Conservation (phyloP, 2,797 vertebrate genomes). For the Poeciliopsis infans region DNA sequence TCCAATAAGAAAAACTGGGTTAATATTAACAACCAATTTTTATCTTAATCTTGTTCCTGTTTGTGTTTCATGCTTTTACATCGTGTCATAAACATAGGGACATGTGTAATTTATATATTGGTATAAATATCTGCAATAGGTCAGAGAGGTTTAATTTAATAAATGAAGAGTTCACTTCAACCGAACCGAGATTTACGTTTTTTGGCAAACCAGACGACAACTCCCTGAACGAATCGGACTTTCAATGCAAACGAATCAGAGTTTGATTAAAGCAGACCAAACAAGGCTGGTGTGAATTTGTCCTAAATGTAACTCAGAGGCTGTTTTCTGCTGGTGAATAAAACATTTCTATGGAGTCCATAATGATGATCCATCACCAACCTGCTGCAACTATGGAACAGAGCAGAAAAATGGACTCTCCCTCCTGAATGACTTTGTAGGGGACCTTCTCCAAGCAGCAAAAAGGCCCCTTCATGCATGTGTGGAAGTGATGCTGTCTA, state of each 20-base stretch:
- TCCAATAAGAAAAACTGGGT: no score
- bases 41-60: no score
- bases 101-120: no score
- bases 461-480: slow-evolving; percentile 2
- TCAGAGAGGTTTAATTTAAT: neutral
- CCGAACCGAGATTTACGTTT: neutral
- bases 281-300: neutral
- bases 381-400: neutral
- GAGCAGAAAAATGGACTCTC: slow-evolving; percentile 3
- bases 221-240: no score
- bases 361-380: neutral
- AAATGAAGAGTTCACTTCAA: neutral
- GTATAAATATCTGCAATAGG: neutral
- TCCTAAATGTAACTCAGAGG: neutral
- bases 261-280: neutral
- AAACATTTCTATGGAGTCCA: neutral
- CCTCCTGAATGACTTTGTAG: slow-evolving; percentile 11
- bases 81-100: no score
- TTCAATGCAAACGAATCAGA: no score
- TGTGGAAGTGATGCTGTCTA: slow-evolving; percentile 1
- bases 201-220: neutral
- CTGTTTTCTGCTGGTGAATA: neutral
- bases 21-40: no score
- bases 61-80: no score
- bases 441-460: neutral